phyloP scores from a whole-genome alignment of 2,888 invertebrate genomes.

The Drosophila algonquin region DNA sequence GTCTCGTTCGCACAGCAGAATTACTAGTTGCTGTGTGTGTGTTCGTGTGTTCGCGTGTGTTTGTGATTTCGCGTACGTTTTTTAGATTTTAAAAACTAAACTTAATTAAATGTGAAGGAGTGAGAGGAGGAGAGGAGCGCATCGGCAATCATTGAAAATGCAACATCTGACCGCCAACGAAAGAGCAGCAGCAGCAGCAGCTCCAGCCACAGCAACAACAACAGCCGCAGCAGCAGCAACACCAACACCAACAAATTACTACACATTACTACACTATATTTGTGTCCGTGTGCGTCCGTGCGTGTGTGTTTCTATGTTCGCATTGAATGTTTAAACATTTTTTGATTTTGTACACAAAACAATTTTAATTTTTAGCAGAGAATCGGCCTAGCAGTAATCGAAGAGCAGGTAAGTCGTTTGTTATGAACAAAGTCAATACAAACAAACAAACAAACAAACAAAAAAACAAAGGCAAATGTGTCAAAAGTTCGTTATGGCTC shows the following conservation, averaged over 20 bases:
- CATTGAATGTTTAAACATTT: slow-evolving; percentile 74
- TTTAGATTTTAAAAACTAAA: slow-evolving; percentile 37
- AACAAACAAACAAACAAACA: background rate
- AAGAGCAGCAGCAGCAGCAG: slow-evolving; percentile 40
- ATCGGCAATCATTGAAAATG: slow-evolving; percentile 28
- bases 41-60: slow-evolving; percentile 37
- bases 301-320: slow-evolving; percentile 59
- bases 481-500: slow-evolving; percentile 61
- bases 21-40: slow-evolving; percentile 77
- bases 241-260: slow-evolving; percentile 44
- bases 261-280: slow-evolving; percentile 40
- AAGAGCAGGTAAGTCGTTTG: slow-evolving; percentile 64
- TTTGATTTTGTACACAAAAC: slow-evolving; percentile 38
- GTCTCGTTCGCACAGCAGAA: slow-evolving; percentile 61
- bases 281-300: slow-evolving; percentile 41
- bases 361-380: slow-evolving; percentile 3
- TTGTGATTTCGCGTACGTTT: slow-evolving; percentile 67
- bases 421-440: slow-evolving; percentile 54
- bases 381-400: slow-evolving; percentile 14
- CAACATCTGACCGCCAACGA: slow-evolving; percentile 32
- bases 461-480: slow-evolving; percentile 36
- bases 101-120: slow-evolving; percentile 46
- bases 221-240: slow-evolving; percentile 40
- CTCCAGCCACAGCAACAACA: slow-evolving; percentile 43
- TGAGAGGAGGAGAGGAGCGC: slow-evolving; percentile 28